These are phyloP conservation scores for Centruroides sculpturatus DNA, from an alignment of 1,140 invertebrate species.

Conservation along the genomic window DNA sequence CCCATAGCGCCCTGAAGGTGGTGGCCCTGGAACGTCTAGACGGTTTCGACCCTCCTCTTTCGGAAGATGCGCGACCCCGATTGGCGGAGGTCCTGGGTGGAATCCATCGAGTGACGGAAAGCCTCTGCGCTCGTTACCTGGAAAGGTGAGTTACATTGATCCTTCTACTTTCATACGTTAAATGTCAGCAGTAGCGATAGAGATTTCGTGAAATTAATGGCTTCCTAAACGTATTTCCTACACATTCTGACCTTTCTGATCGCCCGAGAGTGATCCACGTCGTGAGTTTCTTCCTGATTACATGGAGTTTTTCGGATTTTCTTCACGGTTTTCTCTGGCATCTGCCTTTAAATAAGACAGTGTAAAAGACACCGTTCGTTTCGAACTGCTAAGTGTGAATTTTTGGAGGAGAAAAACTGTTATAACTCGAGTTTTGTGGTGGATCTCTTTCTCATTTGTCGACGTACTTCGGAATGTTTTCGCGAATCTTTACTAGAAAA, in stretches of 20 bases:
- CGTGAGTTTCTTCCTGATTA: neutral
- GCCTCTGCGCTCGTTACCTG: constrained; percentile 78
- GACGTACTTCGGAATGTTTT: neutral
- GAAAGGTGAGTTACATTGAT: constrained; percentile 43
- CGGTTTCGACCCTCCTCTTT: constrained; percentile 80
- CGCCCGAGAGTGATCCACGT: no score
- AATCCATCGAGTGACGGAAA: constrained; percentile 83
- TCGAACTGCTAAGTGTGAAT: no score
- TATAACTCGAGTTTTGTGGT: no score
- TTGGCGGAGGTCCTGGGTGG: constrained; percentile 79
- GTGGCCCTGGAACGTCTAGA: constrained; percentile 83
- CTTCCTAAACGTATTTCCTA: neutral
- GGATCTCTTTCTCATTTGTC: neutral
- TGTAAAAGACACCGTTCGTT: no score
- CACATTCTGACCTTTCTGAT: neutral
- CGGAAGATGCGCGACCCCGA: constrained; percentile 60
- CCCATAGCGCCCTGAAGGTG: constrained; percentile 78
- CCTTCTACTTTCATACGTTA: neutral
- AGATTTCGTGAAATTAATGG: neutral
- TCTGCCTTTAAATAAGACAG: no score
- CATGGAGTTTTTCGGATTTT: neutral
- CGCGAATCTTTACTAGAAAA: neutral
- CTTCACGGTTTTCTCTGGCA: no score
- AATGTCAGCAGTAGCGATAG: neutral
- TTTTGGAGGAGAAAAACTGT: no score